A percentile compares a stretch with the other conserved stretches of the same genome.
Evolutionary conservation across 2,888 invertebrate species (phyloP).

Genomic region (Acanthosoma haemorrhoidale): DNA sequence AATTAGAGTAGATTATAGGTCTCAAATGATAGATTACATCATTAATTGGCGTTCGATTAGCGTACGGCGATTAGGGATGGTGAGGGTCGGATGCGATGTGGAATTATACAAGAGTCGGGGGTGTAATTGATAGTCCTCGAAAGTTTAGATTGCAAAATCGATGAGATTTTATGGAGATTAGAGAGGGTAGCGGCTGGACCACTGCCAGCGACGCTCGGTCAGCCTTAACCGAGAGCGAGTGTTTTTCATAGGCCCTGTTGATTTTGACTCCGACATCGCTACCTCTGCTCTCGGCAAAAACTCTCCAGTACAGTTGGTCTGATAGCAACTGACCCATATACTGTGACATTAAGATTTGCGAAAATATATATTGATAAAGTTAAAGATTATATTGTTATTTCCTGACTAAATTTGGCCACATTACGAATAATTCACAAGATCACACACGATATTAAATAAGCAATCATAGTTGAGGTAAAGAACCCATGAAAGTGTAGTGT

Average conservation of each 20-base stretch:
- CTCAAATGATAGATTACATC: neutral
- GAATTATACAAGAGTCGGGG: neutral
- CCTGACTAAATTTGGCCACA: no score
- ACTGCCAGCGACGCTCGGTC: neutral
- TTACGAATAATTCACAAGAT: no score
- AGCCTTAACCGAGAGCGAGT: neutral
- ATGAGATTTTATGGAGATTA: neutral
- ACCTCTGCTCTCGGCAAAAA: neutral
- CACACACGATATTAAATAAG: no score
- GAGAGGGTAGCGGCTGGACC: neutral
- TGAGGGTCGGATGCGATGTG: neutral
- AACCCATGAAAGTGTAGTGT: no score
- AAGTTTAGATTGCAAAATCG: conserved; percentile 5
- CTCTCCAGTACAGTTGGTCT: no score
- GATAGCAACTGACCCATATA: no score
- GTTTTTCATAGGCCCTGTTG: neutral
- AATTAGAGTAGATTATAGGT: no score
- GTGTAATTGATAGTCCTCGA: neutral
- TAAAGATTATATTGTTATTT: no score
- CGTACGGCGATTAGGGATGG: neutral
- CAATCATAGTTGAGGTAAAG: no score
- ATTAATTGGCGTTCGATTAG: neutral
- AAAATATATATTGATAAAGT: no score
- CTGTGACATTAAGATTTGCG: no score
- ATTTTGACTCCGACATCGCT: no score